phyloP scores from a whole-genome alignment of 2,113 vertebrate genomes.

The Corythaeola cristata region DNA sequence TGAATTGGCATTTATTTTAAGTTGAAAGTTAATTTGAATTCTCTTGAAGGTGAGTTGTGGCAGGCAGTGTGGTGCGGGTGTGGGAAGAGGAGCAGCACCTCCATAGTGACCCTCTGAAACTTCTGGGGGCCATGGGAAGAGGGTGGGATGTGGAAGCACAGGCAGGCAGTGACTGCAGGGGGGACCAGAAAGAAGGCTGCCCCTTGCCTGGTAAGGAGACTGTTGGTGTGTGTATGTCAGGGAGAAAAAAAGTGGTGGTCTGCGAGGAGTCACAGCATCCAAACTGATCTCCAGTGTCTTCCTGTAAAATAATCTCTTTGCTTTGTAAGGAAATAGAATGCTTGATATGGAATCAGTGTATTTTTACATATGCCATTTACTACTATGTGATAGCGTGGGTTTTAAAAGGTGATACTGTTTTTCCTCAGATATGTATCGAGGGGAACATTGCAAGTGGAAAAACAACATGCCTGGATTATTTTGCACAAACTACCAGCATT shows the following conservation, averaged over 20 bases:
- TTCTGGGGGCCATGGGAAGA: neutral
- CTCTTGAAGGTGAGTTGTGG: neutral
- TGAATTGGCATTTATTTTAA: neutral
- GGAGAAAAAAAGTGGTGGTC: neutral
- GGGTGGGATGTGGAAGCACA: neutral
- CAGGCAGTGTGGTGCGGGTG: neutral
- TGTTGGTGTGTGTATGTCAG: neutral
- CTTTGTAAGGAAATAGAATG: neutral
- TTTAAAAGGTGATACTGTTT: neutral
- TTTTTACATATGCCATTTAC: neutral
- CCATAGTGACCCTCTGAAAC: neutral
- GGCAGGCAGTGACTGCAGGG: neutral
- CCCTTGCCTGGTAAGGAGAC: neutral
- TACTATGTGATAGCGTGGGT: fast-evolving
- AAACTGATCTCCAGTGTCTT: neutral
- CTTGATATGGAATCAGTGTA: neutral
- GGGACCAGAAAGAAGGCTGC: neutral
- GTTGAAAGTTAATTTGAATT: neutral
- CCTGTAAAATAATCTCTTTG: neutral
- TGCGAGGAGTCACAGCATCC: neutral
- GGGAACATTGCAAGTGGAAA: slow-evolving; percentile 97
- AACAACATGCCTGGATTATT: slow-evolving; percentile 93
- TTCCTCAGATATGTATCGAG: slow-evolving; percentile 87
- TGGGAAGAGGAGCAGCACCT: neutral
- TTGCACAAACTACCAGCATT: slow-evolving; percentile 80